A percentile compares a stretch with the other conserved stretches of the same genome.
phyloP scores from a whole-genome alignment of 2,113 vertebrate genomes.

The Sebastes fasciatus region DNA sequence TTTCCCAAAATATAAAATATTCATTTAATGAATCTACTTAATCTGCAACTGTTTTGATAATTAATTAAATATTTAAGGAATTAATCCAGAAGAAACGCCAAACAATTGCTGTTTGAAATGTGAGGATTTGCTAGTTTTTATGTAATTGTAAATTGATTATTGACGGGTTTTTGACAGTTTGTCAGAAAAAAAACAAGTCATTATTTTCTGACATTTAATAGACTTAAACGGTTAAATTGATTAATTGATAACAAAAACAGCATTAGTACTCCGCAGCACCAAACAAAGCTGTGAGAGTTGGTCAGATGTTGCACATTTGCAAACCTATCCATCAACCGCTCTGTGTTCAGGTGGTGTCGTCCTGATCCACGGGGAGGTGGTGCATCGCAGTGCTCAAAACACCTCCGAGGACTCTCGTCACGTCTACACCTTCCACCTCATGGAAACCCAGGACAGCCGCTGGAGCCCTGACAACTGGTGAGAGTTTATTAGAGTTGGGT shows the following conservation, averaged over 20 bases:
- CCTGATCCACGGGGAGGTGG: slow-evolving; percentile 94
- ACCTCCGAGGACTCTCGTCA: slow-evolving; percentile 88
- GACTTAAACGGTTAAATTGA: no score
- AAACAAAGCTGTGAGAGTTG: not conserved
- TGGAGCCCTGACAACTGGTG: slow-evolving; percentile 98
- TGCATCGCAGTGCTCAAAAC: slow-evolving; percentile 93
- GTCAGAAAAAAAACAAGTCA: not conserved
- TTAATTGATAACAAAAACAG: not conserved
- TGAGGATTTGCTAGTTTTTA: not conserved
- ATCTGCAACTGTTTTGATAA: not conserved
- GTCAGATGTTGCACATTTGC: no score
- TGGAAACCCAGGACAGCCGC: slow-evolving; percentile 88
- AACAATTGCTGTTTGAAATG: not conserved
- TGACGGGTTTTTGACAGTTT: not conserved
- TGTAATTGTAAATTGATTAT: not conserved
- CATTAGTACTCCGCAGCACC: not conserved
- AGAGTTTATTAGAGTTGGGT: slow-evolving; percentile 10
- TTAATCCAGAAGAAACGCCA: not conserved
- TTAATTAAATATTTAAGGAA: not conserved
- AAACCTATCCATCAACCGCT: not conserved
- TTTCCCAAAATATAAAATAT: not conserved
- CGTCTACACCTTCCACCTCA: slow-evolving; percentile 93
- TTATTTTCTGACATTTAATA: not conserved
- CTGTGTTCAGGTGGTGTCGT: slow-evolving; percentile 86
- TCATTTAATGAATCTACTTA: not conserved